Evolutionary conservation across 2,113 vertebrate genomes (phyloP), one percentile per base, ranked within the genome.

Genomic region (Cricetomys ansorgei): DNA sequence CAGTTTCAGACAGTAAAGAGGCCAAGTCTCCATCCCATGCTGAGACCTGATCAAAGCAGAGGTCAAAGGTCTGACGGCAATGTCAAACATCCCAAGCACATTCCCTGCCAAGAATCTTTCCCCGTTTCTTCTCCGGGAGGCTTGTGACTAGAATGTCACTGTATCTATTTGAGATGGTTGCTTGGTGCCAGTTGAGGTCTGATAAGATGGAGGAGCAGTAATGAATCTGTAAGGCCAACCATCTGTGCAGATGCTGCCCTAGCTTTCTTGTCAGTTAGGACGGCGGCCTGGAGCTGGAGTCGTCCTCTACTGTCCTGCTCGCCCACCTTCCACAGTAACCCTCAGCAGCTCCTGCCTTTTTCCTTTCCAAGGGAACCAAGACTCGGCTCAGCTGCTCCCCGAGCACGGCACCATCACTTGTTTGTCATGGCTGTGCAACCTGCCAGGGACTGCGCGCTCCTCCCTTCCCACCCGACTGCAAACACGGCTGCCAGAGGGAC

Each of bases 401-500:
- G 88, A 34, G 62, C 48, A 57, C 34, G 9, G 0, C 11, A 13
- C 34, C 3, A 0, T 9, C 16, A 53, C 69, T 25, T 25, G 48
- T 27, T 11, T 3, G 23, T 10, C 21, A 48, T 0, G 2, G 37
- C 57, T 73, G 8, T 21, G 17, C 53, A 1, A 1, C 8, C 16
- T 25, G 45, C 72, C 62, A 15, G 6, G 10, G 69, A 5, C 84
- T 45, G n/a, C 29, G 12, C 70, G 37, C 31, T 37, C 48, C 37
- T 1, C 13, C 48, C 59, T 7, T 3, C n/a, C 45, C 23, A 17
- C 45, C 37, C 45, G 0, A 45, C 53, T 53, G 55, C 23, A 11
- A 19, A 29, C 3, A 21, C 8, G 76, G 89, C 92, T 55, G 67
- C 43, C 7, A 40, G 48, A 53, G 37, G 6, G 65, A 55, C 40